Conservation (phyloP, 2,888 invertebrate species). For the Malachius bipustulatus region DNA sequence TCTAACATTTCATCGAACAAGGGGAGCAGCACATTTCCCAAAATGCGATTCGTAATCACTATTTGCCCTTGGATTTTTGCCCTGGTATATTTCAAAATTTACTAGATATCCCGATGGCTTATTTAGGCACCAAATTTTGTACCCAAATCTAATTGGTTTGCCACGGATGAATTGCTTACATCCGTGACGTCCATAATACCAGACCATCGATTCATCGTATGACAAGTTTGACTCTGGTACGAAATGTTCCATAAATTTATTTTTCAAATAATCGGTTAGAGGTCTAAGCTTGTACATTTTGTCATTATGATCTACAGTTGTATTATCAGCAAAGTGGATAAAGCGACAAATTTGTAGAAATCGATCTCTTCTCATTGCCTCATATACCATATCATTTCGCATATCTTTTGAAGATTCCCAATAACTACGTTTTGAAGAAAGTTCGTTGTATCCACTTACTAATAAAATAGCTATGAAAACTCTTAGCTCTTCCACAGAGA, state of each 20-base stretch:
- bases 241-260: neutral
- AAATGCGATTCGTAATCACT: neutral
- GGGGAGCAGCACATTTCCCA: slow-evolving; percentile 1
- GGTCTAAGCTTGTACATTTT: neutral
- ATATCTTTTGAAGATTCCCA: neutral
- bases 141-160: neutral
- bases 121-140: neutral
- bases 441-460: slow-evolving; percentile 1
- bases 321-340: neutral
- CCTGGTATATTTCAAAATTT: neutral
- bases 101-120: neutral
- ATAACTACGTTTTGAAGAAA: neutral
- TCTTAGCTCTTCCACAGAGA: too few relatives aligned
- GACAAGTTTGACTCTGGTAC: neutral
- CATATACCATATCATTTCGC: neutral
- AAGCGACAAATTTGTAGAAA: neutral
- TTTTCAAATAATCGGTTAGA: neutral
- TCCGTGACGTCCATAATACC: neutral
- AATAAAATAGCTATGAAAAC: too few relatives aligned
- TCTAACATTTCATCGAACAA: neutral
- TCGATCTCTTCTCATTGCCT: neutral
- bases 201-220: neutral
- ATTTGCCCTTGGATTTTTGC: neutral
- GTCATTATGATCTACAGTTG: neutral
- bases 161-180: slow-evolving; percentile 1